A percentile compares a stretch with the other conserved stretches of the same genome.
Evolutionary conservation across 2,888 invertebrate species (phyloP).

Genomic region (Troglohyphantes excavatus): DNA sequence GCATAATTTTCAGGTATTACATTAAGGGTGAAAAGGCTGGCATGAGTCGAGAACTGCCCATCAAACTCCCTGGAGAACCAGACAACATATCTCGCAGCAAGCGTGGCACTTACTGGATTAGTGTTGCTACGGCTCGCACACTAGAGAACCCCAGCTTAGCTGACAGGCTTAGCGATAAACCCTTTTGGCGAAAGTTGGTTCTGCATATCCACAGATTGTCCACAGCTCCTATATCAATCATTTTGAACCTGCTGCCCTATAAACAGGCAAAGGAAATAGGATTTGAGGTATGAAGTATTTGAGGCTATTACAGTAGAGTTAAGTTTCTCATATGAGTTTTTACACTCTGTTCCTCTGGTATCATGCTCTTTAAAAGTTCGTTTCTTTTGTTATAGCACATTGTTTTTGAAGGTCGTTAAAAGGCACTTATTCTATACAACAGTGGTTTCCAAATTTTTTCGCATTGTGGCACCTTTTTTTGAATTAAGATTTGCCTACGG

Average conservation of each 20-base stretch:
- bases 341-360: no score
- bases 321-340: no score
- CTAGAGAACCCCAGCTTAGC: constrained; percentile 47
- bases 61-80: constrained; percentile 87
- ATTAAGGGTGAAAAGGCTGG: constrained; percentile 91
- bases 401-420: no score
- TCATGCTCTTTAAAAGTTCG: no score
- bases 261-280: constrained; percentile 61
- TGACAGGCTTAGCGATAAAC: constrained; percentile 68
- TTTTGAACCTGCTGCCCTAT: constrained; percentile 48
- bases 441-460: no score
- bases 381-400: no score
- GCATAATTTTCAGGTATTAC: constrained; percentile 86
- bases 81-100: constrained; percentile 86
- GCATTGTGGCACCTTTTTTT: no score
- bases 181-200: constrained; percentile 54
- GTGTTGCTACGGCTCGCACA: constrained; percentile 68
- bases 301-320: no score
- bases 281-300: constrained; percentile 64
- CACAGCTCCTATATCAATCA: constrained; percentile 32
- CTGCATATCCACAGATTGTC: constrained; percentile 54
- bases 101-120: constrained; percentile 83
- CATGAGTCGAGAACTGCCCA: constrained; percentile 89
- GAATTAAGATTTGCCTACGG: no score
- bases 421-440: no score